These are phyloP conservation scores for Thymelicus sylvestris DNA, from an alignment of 2,888 invertebrate genomes.

Conservation along the genomic window DNA sequence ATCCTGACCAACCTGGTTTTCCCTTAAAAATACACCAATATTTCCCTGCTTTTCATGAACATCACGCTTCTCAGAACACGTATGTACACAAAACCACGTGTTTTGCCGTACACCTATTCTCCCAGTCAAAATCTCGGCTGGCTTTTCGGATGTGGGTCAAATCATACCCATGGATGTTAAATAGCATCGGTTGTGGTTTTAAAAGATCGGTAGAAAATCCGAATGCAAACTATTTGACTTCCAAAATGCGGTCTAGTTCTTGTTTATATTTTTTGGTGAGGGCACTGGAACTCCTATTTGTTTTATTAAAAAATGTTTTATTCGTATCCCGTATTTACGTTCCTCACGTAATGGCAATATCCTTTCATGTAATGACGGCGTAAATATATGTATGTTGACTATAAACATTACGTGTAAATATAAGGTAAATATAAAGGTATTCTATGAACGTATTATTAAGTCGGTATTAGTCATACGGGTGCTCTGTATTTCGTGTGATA, in stretches of 20 bases:
- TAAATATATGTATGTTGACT: conserved; percentile 2
- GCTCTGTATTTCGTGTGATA: neutral
- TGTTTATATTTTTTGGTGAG: neutral
- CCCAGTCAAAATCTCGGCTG: conserved; percentile 5
- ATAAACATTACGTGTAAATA: conserved; percentile 7
- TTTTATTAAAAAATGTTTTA: neutral
- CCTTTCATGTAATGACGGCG: conserved; percentile 3
- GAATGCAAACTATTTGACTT: neutral
- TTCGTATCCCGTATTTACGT: neutral
- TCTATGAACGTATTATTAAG: conserved; percentile 2
- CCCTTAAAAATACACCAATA: neutral
- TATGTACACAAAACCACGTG: conserved; percentile 13
- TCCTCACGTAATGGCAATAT: neutral
- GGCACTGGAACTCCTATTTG: too few species aligned
- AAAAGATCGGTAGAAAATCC: conserved; percentile 4
- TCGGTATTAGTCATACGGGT: conserved; percentile 4
- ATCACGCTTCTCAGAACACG: conserved; percentile 13
- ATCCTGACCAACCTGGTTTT: neutral
- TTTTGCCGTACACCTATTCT: conserved; percentile 9
- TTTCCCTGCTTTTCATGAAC: conserved; percentile 26
- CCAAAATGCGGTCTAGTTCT: neutral
- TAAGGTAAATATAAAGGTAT: neutral
- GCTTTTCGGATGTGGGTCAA: conserved; percentile 24
- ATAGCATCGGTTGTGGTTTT: conserved; percentile 1
- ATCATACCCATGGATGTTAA: conserved; percentile 8